Evolutionary conservation across 2,113 vertebrate genomes (phyloP), one percentile per base, ranked within the genome.

Genomic region (Aramus guarauna): DNA sequence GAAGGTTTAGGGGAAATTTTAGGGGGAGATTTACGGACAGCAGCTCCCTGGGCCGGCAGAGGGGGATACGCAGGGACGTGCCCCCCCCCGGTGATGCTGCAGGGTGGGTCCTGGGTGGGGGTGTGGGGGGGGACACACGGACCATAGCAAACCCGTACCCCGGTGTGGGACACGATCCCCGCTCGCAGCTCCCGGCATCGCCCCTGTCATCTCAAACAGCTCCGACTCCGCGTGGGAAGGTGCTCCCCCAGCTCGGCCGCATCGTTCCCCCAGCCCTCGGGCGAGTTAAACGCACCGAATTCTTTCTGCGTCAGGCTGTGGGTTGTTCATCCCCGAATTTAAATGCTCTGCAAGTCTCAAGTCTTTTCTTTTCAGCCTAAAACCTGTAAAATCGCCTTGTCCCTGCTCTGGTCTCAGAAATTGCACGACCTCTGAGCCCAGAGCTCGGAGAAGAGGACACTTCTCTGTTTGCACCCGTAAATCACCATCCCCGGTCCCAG

Each of bases 11-110:
- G 50, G 50, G 27, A 16, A 47, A 22, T 6, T 37, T 37, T 16
- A 17, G 30, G 36, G 19, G 11, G 32, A n/a, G 23, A 4, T 60
- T 50, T 8, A 13, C 0, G 22, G 10, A 36, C 9, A 12, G 79
- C n/a, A 50, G 66, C 6, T 48, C 16, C 29, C 9, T 2, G 59
- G 47, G 59, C 22, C 52, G 32, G 32, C 3, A 12, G 39, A 41
- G 0, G 27, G 4, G 29, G 23, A 15, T 9, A 14, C 9, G 5
- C 12, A 7, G 77, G 45, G 52, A 24, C 1, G 34, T 26, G 34
- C 8, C 10, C 29, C 18, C 8, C 10, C 29, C 18, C 1, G 43
- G 53, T 9, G 67, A 12, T n/a, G 55, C 30, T 39, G 22, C 29
- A 39, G 66, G 55, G 18, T 30, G 37, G 36, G 32, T 23, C 23